phyloP scores from a whole-genome alignment of 1,140 invertebrate genomes.

The Thaumatotibia leucotreta region DNA sequence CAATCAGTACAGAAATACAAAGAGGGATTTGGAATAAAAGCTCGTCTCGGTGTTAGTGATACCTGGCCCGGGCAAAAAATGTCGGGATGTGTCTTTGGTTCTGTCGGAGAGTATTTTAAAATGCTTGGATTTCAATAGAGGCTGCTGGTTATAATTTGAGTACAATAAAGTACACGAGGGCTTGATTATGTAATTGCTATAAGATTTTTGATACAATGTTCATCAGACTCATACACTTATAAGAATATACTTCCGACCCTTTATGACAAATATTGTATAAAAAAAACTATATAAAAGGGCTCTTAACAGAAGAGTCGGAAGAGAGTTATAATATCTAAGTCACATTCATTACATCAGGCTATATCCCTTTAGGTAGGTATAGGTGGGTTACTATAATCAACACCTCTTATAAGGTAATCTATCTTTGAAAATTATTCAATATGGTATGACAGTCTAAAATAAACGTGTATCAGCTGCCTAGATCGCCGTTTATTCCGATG shows the following conservation, averaged over 20 bases:
- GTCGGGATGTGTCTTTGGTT: constrained; percentile 8
- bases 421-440: too few species aligned
- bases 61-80: constrained; percentile 3
- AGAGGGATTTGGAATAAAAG: constrained; percentile 6
- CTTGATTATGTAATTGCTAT: background rate
- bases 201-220: background rate
- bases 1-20: constrained; percentile 13
- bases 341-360: too few species aligned
- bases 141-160: background rate
- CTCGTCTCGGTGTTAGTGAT: constrained; percentile 1
- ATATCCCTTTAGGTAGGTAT: too few species aligned
- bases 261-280: too few species aligned
- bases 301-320: too few species aligned
- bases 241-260: too few species aligned
- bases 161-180: background rate
- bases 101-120: background rate
- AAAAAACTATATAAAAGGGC: too few species aligned
- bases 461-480: background rate
- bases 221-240: too few species aligned
- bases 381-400: too few species aligned
- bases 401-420: too few species aligned
- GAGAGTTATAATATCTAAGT: too few species aligned
- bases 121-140: background rate
- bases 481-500: background rate
- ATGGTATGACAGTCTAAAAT: too few species aligned